Conservation (phyloP, 2,888 invertebrate genomes). For the Cephonodes hylas region DNA sequence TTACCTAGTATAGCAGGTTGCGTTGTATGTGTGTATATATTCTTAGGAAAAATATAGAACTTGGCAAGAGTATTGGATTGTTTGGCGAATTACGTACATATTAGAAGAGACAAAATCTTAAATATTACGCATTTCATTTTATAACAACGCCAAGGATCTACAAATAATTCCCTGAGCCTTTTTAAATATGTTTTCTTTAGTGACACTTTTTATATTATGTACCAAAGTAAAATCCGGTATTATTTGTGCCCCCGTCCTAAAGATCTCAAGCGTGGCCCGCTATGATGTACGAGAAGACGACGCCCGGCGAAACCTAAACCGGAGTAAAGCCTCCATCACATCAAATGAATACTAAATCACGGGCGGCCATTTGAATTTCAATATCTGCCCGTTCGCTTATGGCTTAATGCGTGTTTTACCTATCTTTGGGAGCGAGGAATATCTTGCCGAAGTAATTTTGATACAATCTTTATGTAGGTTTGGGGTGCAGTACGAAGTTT, state of each 20-base stretch:
- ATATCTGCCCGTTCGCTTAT: slow-evolving; percentile 62
- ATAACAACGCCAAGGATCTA: too few species aligned
- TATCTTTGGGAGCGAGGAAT: slow-evolving; percentile 19
- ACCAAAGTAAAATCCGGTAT: not conserved
- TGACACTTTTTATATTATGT: too few species aligned
- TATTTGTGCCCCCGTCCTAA: slow-evolving; percentile 35
- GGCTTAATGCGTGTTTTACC: slow-evolving; percentile 45
- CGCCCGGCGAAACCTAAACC: slow-evolving; percentile 80
- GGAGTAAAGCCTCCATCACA: slow-evolving; percentile 77
- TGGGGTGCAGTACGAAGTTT: not conserved
- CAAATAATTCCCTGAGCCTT: too few species aligned
- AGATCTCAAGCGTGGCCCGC: slow-evolving; percentile 64
- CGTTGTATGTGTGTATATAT: too few species aligned
- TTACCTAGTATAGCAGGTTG: too few species aligned
- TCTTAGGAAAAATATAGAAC: too few species aligned
- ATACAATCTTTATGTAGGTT: not conserved
- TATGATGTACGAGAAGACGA: slow-evolving; percentile 80
- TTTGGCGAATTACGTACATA: too few species aligned
- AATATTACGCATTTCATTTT: too few species aligned
- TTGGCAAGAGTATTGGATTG: too few species aligned
- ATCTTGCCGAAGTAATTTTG: not conserved
- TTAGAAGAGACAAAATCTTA: too few species aligned
- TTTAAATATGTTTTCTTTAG: too few species aligned
- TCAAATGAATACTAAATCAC: slow-evolving; percentile 81
- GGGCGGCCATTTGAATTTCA: slow-evolving; percentile 77